Evolutionary conservation across 2,888 invertebrate genomes (phyloP), one percentile per base, ranked within the genome.

Genomic region (Spodoptera picta): DNA sequence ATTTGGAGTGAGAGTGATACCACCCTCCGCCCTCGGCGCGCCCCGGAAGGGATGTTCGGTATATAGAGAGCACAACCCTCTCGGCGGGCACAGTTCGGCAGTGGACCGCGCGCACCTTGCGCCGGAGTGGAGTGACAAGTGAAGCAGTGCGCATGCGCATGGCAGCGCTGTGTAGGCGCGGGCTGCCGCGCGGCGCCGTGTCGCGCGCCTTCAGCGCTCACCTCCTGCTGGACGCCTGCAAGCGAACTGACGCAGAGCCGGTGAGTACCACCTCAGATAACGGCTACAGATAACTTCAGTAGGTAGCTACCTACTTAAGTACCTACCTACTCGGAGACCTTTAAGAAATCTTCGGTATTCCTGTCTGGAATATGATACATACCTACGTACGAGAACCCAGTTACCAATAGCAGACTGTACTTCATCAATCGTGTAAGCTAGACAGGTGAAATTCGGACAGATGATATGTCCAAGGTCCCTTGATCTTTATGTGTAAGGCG

Each of bases 161-260:
- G 46, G 41, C 46, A 23, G 44, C 31, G 45, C 23, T 87, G 80
- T 83, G 89, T 58, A 82, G 84, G 54, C 86, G 91, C 73, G 90
- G 88, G 4, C 73, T 91, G 67, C 60, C 84, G 45, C 79, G 84
- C 57, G 92, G 91, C 14, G 75, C 83, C 19, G 64, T 69, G 44
- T 88, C 92, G 65, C 77, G 81, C 44, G 48, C 78, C 60, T 89
- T 91, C 78, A 54, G 75, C 23, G 71, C 83, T 9, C 75, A 61
- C 9, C 84, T 86, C 1, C 78, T 91, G 65, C 72, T 75, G n/a
- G 77, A 62, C 82, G 82, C 90, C 80, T 71, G 85, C 52, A 66
- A 56, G 12, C 67, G 55, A 51, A 58, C 69, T 50, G 54, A 56
- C 60, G 60, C 49, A 14, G 61, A 62, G 42, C 65, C 59, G 27